Conservation (phyloP, 2,113 vertebrate species). For the cattle (Bos taurus) region DNA sequence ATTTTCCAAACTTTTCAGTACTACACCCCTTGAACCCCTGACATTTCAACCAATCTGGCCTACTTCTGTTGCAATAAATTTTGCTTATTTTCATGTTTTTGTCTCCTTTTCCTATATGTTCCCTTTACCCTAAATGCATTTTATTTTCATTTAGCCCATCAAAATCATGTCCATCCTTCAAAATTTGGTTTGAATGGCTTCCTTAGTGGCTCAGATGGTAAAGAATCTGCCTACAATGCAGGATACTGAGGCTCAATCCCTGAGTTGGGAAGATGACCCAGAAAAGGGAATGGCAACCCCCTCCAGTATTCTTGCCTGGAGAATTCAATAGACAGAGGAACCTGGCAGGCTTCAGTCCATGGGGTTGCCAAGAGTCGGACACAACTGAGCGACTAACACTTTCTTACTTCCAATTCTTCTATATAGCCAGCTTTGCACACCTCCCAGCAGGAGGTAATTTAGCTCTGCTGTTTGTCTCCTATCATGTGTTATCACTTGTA, state of each 20-base stretch:
- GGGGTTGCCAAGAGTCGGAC: not conserved
- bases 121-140: not conserved
- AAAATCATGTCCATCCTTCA: not conserved
- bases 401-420: not conserved
- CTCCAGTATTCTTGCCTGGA: not conserved
- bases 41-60: not conserved
- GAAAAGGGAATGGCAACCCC: not conserved
- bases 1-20: not conserved
- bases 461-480: not conserved
- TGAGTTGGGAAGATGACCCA: not conserved
- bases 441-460: not conserved
- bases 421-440: not conserved
- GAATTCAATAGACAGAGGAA: not conserved
- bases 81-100: not conserved
- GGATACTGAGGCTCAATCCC: rapidly evolving
- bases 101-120: not conserved
- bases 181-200: not conserved
- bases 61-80: not conserved
- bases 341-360: not conserved
- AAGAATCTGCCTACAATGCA: not conserved
- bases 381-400: not conserved
- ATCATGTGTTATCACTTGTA: not conserved
- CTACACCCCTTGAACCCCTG: not conserved
- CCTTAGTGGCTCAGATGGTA: not conserved
- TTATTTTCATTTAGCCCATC: not conserved